Evolutionary conservation across 2,113 vertebrate genomes (phyloP).

Genomic region (Cynoglossus semilaevis): DNA sequence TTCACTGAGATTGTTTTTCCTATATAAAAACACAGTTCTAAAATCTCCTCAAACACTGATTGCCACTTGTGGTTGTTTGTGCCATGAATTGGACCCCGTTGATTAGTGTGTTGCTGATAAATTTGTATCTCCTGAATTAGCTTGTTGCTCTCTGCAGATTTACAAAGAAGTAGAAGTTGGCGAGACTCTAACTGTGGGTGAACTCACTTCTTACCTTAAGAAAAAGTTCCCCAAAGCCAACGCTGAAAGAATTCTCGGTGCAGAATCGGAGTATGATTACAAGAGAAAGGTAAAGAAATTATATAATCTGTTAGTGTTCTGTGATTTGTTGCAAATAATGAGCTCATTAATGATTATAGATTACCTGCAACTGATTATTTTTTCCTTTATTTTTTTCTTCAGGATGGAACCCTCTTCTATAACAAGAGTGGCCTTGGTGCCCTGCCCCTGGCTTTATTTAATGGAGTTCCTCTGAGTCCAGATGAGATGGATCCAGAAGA

Average conservation of each 20-base stretch:
- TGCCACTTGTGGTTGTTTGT: no score
- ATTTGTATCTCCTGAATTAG: constrained; percentile 39
- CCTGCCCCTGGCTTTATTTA: constrained; percentile 90
- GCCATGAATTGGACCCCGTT: no score
- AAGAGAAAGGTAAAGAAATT: constrained; percentile 79
- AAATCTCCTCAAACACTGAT: constrained; percentile 15
- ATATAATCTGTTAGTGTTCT: no score
- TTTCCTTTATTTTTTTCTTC: constrained; percentile 24
- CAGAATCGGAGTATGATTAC: constrained; percentile 82
- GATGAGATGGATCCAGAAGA: constrained; percentile 85
- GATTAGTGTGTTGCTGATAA: constrained; percentile 8
- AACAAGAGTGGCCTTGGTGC: constrained; percentile 84
- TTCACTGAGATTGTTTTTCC: background rate
- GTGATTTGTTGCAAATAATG: no score
- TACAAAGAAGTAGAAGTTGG: constrained; percentile 79
- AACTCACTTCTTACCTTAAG: constrained; percentile 79
- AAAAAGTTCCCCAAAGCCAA: constrained; percentile 82
- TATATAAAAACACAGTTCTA: background rate
- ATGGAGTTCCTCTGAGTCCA: constrained; percentile 84
- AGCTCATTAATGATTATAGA: no score
- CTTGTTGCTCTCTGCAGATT: constrained; percentile 76
- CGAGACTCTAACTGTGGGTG: constrained; percentile 76
- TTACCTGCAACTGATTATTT: background rate
- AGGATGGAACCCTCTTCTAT: constrained; percentile 88
- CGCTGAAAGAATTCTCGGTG: constrained; percentile 78